A percentile compares a stretch with the other conserved stretches of the same genome.
phyloP scores from a whole-genome alignment of 2,888 invertebrate genomes.

The Serrognathus titanus region DNA sequence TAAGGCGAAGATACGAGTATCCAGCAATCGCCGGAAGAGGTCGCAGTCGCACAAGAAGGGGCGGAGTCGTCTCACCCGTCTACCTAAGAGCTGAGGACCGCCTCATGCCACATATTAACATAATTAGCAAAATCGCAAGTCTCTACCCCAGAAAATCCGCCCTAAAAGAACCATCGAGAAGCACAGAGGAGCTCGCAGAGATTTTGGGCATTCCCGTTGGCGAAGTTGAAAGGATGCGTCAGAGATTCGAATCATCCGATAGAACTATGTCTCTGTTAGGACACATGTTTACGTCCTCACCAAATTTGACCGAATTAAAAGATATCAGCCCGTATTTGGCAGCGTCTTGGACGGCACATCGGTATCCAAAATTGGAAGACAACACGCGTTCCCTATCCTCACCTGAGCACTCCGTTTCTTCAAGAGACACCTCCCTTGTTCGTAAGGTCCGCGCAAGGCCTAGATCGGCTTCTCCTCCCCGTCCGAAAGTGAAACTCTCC shows the following conservation, averaged over 20 bases:
- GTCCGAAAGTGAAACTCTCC: conserved; percentile 46
- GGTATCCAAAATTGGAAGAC: conserved; percentile 67
- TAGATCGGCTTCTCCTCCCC: conserved; percentile 52
- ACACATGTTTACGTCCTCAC: conserved; percentile 77
- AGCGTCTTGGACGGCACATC: conserved; percentile 78
- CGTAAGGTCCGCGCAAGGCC: conserved; percentile 47
- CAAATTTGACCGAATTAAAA: conserved; percentile 71
- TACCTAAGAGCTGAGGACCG: conserved; percentile 66
- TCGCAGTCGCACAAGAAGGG: conserved; percentile 50
- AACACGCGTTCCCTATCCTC: conserved; percentile 63
- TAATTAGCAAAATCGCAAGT: conserved; percentile 82
- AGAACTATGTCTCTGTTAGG: conserved; percentile 61
- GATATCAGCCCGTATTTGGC: conserved; percentile 76
- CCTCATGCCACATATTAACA: conserved; percentile 84
- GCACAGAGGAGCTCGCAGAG: conserved; percentile 42
- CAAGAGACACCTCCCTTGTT: conserved; percentile 40
- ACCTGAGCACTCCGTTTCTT: conserved; percentile 43
- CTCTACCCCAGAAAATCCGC: conserved; percentile 43
- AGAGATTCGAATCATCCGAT: conserved; percentile 64
- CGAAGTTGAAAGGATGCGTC: conserved; percentile 70
- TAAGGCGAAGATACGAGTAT: conserved; percentile 60
- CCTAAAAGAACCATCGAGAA: conserved; percentile 27
- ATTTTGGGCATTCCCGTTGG: conserved; percentile 53
- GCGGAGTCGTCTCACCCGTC: conserved; percentile 60
- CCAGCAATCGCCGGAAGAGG: conserved; percentile 49